A percentile compares a stretch with the other conserved stretches of the same genome.
Conservation (phyloP, 2,113 vertebrate species). For the Ceratotherium simum region DNA sequence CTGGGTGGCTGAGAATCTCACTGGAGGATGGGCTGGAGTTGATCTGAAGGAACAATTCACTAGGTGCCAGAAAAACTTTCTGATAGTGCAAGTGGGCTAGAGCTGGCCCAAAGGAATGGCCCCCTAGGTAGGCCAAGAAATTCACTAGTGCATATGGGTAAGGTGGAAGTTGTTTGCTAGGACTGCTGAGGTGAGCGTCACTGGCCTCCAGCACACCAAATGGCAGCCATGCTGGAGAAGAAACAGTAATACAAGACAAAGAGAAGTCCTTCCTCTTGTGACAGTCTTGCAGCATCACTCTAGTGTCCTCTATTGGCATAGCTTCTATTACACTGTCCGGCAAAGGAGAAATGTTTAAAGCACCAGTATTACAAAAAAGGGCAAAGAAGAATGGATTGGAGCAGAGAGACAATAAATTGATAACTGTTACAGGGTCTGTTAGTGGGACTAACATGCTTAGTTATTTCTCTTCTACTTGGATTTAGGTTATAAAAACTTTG, state of each 20-base stretch:
- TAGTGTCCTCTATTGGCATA: accelerated
- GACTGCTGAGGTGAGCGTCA: background rate
- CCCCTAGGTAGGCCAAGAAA: background rate
- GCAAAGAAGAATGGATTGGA: background rate
- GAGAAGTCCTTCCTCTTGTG: background rate
- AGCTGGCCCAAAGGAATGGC: background rate
- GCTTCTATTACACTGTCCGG: background rate
- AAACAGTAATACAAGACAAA: background rate
- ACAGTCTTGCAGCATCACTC: background rate
- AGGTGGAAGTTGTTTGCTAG: background rate
- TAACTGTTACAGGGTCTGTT: background rate
- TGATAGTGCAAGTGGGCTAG: background rate
- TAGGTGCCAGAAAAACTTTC: too few relatives aligned
- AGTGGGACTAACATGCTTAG: background rate
- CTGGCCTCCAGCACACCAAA: accelerated
- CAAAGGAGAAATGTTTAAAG: background rate
- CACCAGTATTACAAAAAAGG: background rate
- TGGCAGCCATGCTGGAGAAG: background rate
- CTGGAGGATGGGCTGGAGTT: background rate
- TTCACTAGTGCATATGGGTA: accelerated
- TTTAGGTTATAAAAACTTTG: background rate
- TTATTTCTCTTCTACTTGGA: background rate
- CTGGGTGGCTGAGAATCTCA: background rate
- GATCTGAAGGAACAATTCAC: background rate
- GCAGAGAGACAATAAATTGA: background rate